A percentile compares a stretch with the other conserved stretches of the same genome.
Conservation (phyloP, 2,888 invertebrate species). For the Crocallis elinguaria region DNA sequence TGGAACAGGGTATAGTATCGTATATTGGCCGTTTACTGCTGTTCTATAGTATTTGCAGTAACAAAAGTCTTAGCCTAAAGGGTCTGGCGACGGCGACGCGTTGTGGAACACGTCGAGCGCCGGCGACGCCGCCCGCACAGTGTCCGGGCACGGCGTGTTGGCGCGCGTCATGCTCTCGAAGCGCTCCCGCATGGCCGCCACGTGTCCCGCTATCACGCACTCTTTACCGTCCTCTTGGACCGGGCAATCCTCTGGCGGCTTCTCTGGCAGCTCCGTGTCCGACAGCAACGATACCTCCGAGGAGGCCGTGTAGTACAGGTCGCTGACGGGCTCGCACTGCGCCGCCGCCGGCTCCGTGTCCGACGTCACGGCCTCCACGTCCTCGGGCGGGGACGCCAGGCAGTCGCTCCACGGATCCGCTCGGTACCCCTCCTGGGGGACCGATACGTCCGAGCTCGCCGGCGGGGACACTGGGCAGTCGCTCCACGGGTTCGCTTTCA, state of each 20-base stretch:
- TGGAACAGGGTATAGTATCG: too few relatives aligned
- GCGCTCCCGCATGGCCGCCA: slow-evolving; percentile 80
- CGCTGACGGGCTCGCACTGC: slow-evolving; percentile 59
- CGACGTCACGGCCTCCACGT: slow-evolving; percentile 43
- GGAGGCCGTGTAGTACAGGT: slow-evolving; percentile 76
- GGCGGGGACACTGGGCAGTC: slow-evolving; percentile 58
- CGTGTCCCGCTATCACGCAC: slow-evolving; percentile 75
- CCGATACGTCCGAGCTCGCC: slow-evolving; percentile 53
- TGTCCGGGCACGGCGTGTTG: slow-evolving; percentile 72
- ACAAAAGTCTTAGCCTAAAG: slow-evolving; percentile 46
- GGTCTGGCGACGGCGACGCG: slow-evolving; percentile 70
- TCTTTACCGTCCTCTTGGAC: slow-evolving; percentile 55
- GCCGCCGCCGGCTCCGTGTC: slow-evolving; percentile 49
- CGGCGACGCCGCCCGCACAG: slow-evolving; percentile 48
- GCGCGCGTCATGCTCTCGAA: slow-evolving; percentile 80
- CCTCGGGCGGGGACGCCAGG: slow-evolving; percentile 38
- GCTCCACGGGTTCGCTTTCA: slow-evolving; percentile 47
- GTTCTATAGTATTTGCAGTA: too few relatives aligned
- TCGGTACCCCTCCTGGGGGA: slow-evolving; percentile 46
- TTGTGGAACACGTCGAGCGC: slow-evolving; percentile 62
- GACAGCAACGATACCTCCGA: slow-evolving; percentile 72
- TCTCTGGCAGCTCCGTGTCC: slow-evolving; percentile 59
- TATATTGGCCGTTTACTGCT: too few relatives aligned
- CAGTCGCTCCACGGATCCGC: slow-evolving; percentile 50
- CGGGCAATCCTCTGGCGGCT: slow-evolving; percentile 44